Evolutionary conservation across 35 echinoderm and acorn worm species (phyloP), one percentile per base, ranked within the genome.

Genomic region (Apostichopus japonicus): DNA sequence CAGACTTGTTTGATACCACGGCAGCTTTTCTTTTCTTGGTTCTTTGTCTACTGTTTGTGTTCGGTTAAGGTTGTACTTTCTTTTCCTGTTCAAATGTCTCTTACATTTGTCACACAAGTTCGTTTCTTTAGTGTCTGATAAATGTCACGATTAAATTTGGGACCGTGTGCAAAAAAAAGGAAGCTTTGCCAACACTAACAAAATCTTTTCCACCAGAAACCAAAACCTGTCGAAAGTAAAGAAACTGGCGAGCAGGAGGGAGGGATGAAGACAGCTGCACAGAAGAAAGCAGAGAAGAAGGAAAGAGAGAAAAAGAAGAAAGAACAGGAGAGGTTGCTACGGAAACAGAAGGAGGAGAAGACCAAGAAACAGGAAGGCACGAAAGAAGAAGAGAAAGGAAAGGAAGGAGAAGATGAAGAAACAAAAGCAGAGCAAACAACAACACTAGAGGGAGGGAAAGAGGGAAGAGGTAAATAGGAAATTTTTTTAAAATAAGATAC

Each of bases 221-320:
- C 75, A 51, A 61, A 78, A 5, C 33, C 87, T 19, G 83, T 24
- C 23, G 97, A 87, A 15, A 79, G 2, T 5, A 91, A 91, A n/a
- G 94, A 87, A 1, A 56, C 86, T 24, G 93, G 87, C 4, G 76
- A 79, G 1, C 53, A 23, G 58, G 86, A 63, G 77, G 83, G 63
- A 83, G 78, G 83, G 24, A 95, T 94, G 52, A 99, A 99, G 75
- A 99, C 97, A 14, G 97, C 97, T 10, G 97, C 97, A 5, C 97
- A 99, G 67, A 99, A 99, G 80, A 94, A 95, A 54, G 97, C 97
- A 9, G 97, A 99, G 92, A 99, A 99, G 73, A 99, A 99, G 44
- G 97, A 96, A 54, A 59, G 93, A 72, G 95, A 95, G 77, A 91
- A 70, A 93, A 95, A 95, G 90, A 95, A 95, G 58, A 96, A 96